phyloP scores from a whole-genome alignment of 2,113 vertebrate genomes.

The Paratilapia polleni region DNA sequence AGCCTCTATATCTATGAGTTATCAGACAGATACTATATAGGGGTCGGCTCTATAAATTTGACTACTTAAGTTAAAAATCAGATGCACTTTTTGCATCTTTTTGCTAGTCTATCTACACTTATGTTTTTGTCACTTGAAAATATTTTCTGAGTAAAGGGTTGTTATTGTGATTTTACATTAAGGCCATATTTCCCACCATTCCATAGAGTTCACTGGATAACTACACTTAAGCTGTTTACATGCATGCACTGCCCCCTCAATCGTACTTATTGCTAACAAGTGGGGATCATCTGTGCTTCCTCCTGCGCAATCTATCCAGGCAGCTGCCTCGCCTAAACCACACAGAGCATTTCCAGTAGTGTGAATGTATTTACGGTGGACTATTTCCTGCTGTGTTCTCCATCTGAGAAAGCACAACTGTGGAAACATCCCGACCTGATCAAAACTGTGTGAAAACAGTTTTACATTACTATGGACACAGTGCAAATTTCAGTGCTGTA shows the following conservation, averaged over 20 bases:
- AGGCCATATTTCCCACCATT: neutral
- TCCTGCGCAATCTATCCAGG: too few relatives aligned
- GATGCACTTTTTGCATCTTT: neutral
- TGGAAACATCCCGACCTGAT: too few relatives aligned
- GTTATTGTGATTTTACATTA: neutral
- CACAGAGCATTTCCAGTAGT: too few relatives aligned
- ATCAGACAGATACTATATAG: neutral
- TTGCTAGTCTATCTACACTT: neutral
- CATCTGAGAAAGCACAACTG: too few relatives aligned
- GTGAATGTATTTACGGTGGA: too few relatives aligned
- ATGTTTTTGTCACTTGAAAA: neutral
- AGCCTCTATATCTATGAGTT: neutral
- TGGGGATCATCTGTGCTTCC: too few relatives aligned
- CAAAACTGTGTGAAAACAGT: too few relatives aligned
- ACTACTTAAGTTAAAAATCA: neutral
- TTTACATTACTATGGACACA: too few relatives aligned
- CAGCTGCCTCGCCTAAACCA: too few relatives aligned
- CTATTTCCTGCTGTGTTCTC: too few relatives aligned
- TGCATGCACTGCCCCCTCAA: neutral
- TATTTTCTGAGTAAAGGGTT: neutral
- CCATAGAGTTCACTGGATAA: neutral
- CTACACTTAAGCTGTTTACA: neutral
- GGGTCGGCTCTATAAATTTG: neutral
- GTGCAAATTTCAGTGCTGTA: too few relatives aligned
- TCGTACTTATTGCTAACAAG: too few relatives aligned